Evolutionary conservation across 2,888 invertebrate genomes (phyloP).

Genomic region (Cephus sareptanus): DNA sequence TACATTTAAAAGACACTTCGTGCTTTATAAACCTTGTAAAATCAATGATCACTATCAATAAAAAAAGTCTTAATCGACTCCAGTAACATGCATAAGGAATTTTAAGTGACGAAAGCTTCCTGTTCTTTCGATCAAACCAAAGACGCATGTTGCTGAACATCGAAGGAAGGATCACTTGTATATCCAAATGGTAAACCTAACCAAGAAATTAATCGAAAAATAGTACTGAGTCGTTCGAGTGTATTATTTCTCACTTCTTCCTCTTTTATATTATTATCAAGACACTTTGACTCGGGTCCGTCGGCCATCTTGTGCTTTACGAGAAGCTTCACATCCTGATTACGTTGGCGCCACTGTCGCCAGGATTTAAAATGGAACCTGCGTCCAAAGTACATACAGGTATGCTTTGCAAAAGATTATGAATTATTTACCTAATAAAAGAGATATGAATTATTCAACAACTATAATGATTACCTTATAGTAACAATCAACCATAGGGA

Average conservation of each 20-base stretch:
- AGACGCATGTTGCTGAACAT: slow-evolving; percentile 35
- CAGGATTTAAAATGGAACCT: slow-evolving; percentile 58
- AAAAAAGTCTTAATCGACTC: background rate
- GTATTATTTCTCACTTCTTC: background rate
- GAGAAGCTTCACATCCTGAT: slow-evolving; percentile 52
- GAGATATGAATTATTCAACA: background rate
- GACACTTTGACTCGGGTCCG: slow-evolving; percentile 6
- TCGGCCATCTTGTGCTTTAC: slow-evolving; percentile 35
- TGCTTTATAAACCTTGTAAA: background rate
- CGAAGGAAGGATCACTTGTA: slow-evolving; percentile 29
- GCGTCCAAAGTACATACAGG: background rate
- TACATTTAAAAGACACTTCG: background rate
- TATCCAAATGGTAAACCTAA: slow-evolving; percentile 28
- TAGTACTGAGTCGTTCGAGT: background rate
- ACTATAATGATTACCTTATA: slow-evolving; percentile 47
- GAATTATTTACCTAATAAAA: background rate
- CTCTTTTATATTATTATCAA: background rate
- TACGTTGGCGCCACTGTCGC: slow-evolving; percentile 50
- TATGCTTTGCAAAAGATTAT: background rate
- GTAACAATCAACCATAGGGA: slow-evolving; percentile 59
- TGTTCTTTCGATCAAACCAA: slow-evolving; percentile 28
- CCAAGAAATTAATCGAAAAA: slow-evolving; percentile 26
- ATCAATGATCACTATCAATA: background rate
- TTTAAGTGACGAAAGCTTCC: background rate
- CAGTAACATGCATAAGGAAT: background rate